phyloP scores from a whole-genome alignment of 2,113 vertebrate species.

The Poecilia latipinna region DNA sequence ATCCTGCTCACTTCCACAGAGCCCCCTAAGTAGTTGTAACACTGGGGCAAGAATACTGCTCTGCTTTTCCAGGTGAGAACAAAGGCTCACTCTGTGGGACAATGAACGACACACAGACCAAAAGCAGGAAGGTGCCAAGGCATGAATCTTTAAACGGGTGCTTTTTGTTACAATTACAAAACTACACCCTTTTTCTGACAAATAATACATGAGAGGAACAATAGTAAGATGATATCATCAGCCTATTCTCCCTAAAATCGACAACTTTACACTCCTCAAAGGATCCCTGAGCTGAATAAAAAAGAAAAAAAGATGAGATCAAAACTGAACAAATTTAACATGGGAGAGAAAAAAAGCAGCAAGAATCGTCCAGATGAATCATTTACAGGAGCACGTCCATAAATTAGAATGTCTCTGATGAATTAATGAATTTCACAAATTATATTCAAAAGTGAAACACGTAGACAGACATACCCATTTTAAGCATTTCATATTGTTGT shows the following conservation, averaged over 20 bases:
- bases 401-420: too few relatives aligned
- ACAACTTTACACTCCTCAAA: slow-evolving; percentile 25
- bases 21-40: slow-evolving; percentile 53
- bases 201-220: slow-evolving; percentile 63
- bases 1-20: slow-evolving; percentile 58
- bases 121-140: slow-evolving; percentile 60
- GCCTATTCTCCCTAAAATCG: slow-evolving; percentile 6
- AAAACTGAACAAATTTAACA: slow-evolving; percentile 5
- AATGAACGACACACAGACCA: slow-evolving; percentile 56
- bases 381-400: too few relatives aligned
- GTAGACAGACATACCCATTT: neutral
- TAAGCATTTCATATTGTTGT: neutral
- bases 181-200: slow-evolving; percentile 54
- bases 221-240: slow-evolving; percentile 33
- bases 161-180: slow-evolving; percentile 73
- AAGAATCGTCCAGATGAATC: neutral
- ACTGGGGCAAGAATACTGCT: slow-evolving; percentile 21
- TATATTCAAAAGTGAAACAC: neutral
- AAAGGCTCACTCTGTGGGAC: slow-evolving; percentile 65
- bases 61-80: slow-evolving; percentile 65
- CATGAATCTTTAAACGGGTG: slow-evolving; percentile 77
- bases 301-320: neutral
- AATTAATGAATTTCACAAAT: neutral
- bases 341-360: neutral
- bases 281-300: neutral